Percentiles rank a stretch among this genome's conserved stretches.
Conservation (phyloP, 1,140 invertebrate genomes). For the Drosophila jambulina region DNA sequence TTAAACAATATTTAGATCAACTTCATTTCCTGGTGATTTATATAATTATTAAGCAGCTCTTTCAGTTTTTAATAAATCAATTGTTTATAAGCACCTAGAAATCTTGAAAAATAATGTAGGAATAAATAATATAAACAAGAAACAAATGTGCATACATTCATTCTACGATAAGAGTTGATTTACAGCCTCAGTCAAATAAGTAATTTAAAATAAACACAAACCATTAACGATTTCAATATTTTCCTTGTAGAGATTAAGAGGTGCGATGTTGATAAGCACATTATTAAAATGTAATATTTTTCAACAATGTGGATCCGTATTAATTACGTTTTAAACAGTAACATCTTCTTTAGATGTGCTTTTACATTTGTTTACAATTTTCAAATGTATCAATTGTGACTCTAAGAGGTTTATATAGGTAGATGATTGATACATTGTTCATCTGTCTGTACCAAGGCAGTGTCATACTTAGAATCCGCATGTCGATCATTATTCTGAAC, state of each 20-base stretch:
- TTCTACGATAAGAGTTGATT: not conserved
- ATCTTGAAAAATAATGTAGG: not conserved
- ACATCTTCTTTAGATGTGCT: not conserved
- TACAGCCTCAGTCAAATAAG: not conserved
- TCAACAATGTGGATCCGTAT: too few relatives aligned
- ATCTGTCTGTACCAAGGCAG: not conserved
- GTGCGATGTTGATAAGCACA: not conserved
- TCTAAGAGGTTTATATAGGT: constrained; percentile 9
- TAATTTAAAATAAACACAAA: not conserved
- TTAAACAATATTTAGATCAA: not conserved
- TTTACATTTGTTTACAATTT: too few relatives aligned
- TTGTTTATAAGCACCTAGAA: not conserved
- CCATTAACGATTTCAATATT: not conserved
- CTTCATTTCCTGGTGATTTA: not conserved
- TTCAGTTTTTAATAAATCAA: not conserved
- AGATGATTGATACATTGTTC: constrained; percentile 27
- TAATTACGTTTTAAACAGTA: not conserved
- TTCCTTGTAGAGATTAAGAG: not conserved
- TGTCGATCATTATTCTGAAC: constrained; percentile 32
- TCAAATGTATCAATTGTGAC: not conserved
- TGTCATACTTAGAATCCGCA: constrained; percentile 17
- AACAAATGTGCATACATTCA: not conserved
- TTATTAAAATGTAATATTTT: too few relatives aligned
- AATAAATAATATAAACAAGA: not conserved
- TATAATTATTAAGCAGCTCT: not conserved